Evolutionary conservation across 2,113 vertebrate species (phyloP).

Genomic region (Pelecanus crispus): DNA sequence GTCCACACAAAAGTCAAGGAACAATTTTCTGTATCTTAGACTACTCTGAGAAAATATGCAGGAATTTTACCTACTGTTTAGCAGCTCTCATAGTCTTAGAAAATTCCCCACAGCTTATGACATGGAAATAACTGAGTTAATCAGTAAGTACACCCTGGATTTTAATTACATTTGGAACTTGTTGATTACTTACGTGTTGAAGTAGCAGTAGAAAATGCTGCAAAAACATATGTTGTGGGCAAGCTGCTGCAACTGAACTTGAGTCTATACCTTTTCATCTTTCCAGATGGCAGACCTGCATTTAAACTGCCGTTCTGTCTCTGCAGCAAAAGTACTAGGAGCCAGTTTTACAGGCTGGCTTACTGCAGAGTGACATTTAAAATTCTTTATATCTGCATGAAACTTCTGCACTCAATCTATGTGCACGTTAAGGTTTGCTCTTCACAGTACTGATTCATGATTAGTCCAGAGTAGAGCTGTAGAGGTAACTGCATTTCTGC

Average conservation of each 20-base stretch:
- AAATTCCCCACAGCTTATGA: not conserved
- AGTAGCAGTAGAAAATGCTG: not conserved
- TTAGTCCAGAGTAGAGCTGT: not conserved
- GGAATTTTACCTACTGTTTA: not conserved
- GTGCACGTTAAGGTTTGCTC: not conserved
- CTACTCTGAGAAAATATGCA: not conserved
- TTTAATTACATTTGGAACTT: not conserved
- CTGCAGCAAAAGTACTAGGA: not conserved
- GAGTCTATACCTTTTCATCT: not conserved
- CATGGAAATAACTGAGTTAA: not conserved
- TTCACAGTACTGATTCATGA: fast-evolving
- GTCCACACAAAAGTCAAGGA: not conserved
- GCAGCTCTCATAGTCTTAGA: not conserved
- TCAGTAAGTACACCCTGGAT: not conserved
- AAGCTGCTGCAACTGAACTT: not conserved
- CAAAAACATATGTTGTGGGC: not conserved
- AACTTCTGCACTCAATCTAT: not conserved
- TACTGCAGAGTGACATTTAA: not conserved
- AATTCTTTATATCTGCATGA: not conserved
- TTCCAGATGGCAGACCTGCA: fast-evolving
- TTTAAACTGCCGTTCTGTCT: not conserved
- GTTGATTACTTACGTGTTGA: fast-evolving
- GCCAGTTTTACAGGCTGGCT: not conserved
- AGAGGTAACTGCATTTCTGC: not conserved
- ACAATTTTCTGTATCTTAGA: not conserved